A percentile compares a stretch with the other conserved stretches of the same genome.
Conservation (phyloP, 2,888 invertebrate species). For the Clusia tigrina region DNA sequence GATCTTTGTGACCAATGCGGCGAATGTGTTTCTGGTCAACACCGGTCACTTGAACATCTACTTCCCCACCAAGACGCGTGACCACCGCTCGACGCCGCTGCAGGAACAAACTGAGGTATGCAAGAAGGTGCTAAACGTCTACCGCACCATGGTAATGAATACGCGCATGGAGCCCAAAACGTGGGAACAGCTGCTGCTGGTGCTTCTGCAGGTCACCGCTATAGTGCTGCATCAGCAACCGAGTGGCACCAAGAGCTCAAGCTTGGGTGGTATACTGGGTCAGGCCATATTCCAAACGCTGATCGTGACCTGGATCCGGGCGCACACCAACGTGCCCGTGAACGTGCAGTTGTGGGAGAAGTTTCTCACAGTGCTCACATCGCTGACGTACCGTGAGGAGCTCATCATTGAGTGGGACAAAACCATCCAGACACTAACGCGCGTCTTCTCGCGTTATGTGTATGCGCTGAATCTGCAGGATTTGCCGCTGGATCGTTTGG, state of each 20-base stretch:
- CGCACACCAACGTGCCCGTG: slow-evolving; percentile 92
- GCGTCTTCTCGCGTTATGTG: slow-evolving; percentile 93
- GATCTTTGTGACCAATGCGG: slow-evolving; percentile 90
- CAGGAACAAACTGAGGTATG: slow-evolving; percentile 96
- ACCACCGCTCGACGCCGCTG: slow-evolving; percentile 71
- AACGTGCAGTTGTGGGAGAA: slow-evolving; percentile 92
- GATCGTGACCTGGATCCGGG: slow-evolving; percentile 98
- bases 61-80: slow-evolving; percentile 69
- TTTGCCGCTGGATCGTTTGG: slow-evolving; percentile 79
- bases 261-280: slow-evolving; percentile 79
- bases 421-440: slow-evolving; percentile 95
- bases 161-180: slow-evolving; percentile 90
- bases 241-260: slow-evolving; percentile 73
- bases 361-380: slow-evolving; percentile 85
- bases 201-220: slow-evolving; percentile 90
- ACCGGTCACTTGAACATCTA: slow-evolving; percentile 65
- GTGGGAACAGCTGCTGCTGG: slow-evolving; percentile 89
- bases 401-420: slow-evolving; percentile 97
- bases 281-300: slow-evolving; percentile 91
- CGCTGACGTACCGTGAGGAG: slow-evolving; percentile 93
- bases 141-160: slow-evolving; percentile 97
- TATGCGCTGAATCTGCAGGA: slow-evolving; percentile 93
- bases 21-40: slow-evolving; percentile 86
- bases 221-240: slow-evolving; percentile 80
- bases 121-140: slow-evolving; percentile 94